phyloP scores from a whole-genome alignment of 1,140 invertebrate species.

The Rhagoletis zephyria region DNA sequence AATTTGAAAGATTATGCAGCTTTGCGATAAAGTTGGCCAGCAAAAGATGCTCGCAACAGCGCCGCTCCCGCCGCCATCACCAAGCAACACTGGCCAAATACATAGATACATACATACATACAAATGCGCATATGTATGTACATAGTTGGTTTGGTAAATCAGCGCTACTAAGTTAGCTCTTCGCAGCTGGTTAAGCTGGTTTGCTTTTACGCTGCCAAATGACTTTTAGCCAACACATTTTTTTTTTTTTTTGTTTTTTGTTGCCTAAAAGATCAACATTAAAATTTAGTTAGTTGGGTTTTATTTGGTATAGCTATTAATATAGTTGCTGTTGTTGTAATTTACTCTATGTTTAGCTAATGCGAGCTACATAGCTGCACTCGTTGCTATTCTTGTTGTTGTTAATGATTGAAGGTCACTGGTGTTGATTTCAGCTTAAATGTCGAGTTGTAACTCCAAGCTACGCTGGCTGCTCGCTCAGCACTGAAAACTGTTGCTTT shows the following conservation, averaged over 20 bases:
- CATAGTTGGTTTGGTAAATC: slow-evolving; percentile 28
- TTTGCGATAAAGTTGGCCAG: neutral
- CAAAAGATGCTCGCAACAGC: neutral
- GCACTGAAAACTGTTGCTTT: no score
- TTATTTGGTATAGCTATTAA: neutral
- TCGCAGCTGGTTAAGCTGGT: slow-evolving; percentile 49
- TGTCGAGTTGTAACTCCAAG: slow-evolving; percentile 47
- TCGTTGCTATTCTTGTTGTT: slow-evolving; percentile 16
- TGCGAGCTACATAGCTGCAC: neutral
- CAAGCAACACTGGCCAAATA: no score
- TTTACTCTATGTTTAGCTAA: neutral
- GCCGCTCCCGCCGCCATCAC: no score
- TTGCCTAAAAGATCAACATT: slow-evolving; percentile 32
- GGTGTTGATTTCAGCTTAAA: slow-evolving; percentile 43
- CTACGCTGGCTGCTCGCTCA: neutral
- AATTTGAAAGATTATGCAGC: slow-evolving; percentile 44
- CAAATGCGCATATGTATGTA: neutral
- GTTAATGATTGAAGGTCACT: slow-evolving; percentile 45
- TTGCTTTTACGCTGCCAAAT: slow-evolving; percentile 45
- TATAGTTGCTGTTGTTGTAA: neutral
- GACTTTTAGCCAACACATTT: neutral
- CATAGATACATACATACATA: no score
- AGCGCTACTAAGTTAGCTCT: slow-evolving; percentile 23
- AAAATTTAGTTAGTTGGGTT: neutral
- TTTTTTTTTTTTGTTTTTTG: neutral